phyloP scores from a whole-genome alignment of 2,888 invertebrate genomes.

The Eucriotettix oculatus region DNA sequence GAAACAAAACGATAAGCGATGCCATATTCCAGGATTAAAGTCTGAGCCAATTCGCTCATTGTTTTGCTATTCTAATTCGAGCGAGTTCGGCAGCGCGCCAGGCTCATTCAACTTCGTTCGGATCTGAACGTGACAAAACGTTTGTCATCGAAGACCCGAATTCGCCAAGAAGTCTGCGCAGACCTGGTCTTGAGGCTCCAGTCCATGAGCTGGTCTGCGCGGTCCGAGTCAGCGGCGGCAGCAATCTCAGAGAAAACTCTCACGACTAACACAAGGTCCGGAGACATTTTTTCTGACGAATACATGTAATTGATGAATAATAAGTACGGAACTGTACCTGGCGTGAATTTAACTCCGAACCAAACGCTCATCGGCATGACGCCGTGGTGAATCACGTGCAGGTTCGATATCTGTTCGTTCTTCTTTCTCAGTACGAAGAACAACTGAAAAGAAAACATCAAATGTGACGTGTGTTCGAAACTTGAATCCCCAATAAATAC shows the following conservation, averaged over 20 bases:
- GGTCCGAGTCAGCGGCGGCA: too few species aligned
- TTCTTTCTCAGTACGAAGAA: constrained; percentile 93
- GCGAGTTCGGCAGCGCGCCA: neutral
- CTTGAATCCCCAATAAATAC: neutral
- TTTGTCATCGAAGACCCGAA: too few species aligned
- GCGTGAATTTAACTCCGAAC: constrained; percentile 93
- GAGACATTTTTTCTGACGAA: too few species aligned
- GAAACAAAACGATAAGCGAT: too few species aligned
- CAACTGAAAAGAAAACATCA: constrained; percentile 38
- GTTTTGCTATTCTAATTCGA: neutral
- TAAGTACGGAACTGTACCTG: constrained; percentile 35
- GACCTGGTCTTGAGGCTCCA: too few species aligned
- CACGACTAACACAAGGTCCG: too few species aligned
- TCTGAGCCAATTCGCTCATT: neutral
- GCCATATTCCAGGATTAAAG: too few species aligned
- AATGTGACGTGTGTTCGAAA: neutral
- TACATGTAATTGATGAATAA: too few species aligned
- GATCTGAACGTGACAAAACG: too few species aligned
- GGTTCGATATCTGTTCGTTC: constrained; percentile 77
- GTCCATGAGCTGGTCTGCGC: too few species aligned
- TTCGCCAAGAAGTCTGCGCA: too few species aligned
- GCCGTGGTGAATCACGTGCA: constrained; percentile 93
- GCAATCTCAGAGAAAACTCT: too few species aligned
- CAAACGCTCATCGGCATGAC: constrained; percentile 96
- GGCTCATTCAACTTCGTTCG: neutral